Conservation (phyloP, 2,888 invertebrate species). For the Sympetrum striolatum region DNA sequence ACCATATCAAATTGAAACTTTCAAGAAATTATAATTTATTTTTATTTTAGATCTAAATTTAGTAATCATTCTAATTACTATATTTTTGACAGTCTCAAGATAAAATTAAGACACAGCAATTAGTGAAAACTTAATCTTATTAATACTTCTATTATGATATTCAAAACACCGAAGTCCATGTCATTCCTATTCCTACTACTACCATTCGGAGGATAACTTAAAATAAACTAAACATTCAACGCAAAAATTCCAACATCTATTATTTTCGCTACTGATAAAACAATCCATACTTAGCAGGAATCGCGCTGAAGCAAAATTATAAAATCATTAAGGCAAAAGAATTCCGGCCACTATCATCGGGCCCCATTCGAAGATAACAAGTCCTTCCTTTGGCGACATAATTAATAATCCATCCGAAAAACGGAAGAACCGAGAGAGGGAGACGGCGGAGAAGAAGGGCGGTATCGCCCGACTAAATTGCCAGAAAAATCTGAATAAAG, state of each 20-base stretch:
- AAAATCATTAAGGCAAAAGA: not conserved
- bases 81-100: too few relatives aligned
- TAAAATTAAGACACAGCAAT: too few relatives aligned
- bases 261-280: not conserved
- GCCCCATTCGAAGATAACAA: not conserved
- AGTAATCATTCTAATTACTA: too few relatives aligned
- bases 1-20: too few relatives aligned
- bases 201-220: too few relatives aligned
- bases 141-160: too few relatives aligned
- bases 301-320: not conserved
- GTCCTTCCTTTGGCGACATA: not conserved
- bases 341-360: not conserved
- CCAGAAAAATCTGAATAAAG: not conserved
- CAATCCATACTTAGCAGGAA: not conserved
- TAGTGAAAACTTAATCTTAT: too few relatives aligned
- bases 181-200: too few relatives aligned
- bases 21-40: too few relatives aligned
- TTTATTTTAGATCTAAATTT: too few relatives aligned
- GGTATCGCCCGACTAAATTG: not conserved
- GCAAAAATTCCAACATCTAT: not conserved
- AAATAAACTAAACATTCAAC: not conserved
- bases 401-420: not conserved
- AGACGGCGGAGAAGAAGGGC: not conserved
- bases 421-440: not conserved
- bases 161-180: too few relatives aligned